A percentile compares a stretch with the other conserved stretches of the same genome.
Conservation (phyloP, 1,140 invertebrate species). For the Sitodiplosis mosellana region DNA sequence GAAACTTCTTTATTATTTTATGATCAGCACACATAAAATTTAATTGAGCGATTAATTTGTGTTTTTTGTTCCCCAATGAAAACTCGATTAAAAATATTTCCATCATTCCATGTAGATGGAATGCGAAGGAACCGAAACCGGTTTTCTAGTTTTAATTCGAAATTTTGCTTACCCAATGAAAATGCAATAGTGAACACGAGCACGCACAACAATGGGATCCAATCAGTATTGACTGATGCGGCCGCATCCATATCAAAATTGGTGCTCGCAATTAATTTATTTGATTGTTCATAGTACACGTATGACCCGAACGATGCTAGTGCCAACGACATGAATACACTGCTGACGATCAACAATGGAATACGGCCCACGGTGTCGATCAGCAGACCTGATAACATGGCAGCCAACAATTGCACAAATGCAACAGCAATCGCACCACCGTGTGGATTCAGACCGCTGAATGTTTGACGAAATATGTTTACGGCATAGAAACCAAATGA, state of each 20-base stretch:
- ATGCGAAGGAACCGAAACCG: too few species aligned
- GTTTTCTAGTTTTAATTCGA: not conserved
- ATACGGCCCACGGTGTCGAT: slow-evolving; percentile 68
- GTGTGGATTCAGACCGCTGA: slow-evolving; percentile 68
- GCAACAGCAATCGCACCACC: slow-evolving; percentile 65
- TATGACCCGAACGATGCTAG: slow-evolving; percentile 65
- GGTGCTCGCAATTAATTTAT: slow-evolving; percentile 27
- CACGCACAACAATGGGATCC: slow-evolving; percentile 67
- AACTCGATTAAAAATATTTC: not conserved
- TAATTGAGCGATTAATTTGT: not conserved
- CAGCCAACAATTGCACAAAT: slow-evolving; percentile 60
- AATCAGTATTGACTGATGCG: slow-evolving; percentile 43
- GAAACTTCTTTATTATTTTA: too few species aligned
- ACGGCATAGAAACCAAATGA: slow-evolving; percentile 75
- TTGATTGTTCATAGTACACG: slow-evolving; percentile 50
- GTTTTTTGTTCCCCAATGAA: too few species aligned
- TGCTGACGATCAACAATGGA: slow-evolving; percentile 59
- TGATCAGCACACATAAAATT: not conserved
- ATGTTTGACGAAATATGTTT: slow-evolving; percentile 60
- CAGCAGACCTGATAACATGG: slow-evolving; percentile 56
- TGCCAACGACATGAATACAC: slow-evolving; percentile 65
- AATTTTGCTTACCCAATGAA: slow-evolving; percentile 36
- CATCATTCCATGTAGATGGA: too few species aligned
- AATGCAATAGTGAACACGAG: slow-evolving; percentile 71
- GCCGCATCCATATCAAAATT: slow-evolving; percentile 28